Base-by-base conservation (phyloP, 2,888 invertebrate species). In the Apotomis betuletana region DNA sequence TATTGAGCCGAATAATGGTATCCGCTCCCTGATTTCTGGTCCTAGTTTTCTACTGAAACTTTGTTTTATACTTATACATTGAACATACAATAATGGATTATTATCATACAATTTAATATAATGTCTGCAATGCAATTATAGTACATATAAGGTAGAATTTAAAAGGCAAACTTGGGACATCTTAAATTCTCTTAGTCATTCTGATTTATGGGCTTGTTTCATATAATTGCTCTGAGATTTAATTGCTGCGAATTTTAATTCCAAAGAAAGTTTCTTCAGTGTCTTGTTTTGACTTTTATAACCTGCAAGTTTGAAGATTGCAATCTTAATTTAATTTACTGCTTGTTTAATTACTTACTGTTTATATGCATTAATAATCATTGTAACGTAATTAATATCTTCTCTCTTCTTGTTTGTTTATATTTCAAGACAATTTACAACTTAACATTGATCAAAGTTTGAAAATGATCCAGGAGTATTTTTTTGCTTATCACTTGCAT, bases 241-340 rank as follows among this genome's bases (percentile, higher is more conserved):
- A 54, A 63, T 54, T 63, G 38, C 63, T 9, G 41, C 38, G 54
- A 63, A 38, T 63, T 63, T 63, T 41, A 36, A 27, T 27, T 38
- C 4, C 36, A 46, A 51, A 62, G 27, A 49, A n/a, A 46, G 60
- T 15, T 49, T 36, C 3, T 2, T n/a, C 6, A 13, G 8, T n/a
- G 5, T 44, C 63, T 54, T 41, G 52, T 44, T 41, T 55, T 10
- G 44, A 49, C n/a, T 58, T 51, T 38, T 38, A 52, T 41, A n/a
- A 54, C 54, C 27, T 41, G 10, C 8, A 15, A 49, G 12, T 6
- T 60, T 15, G 60, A 27, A 55, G 46, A 41, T 54, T 27, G 27
- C 2, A 59, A 59, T 67, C 15, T 67, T 51, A 49, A 59, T 44
- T 52, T 60, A 52, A 67, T 67, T 44, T 60, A 67, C 59, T 67